Evolutionary conservation across 2,113 vertebrate species (phyloP), one percentile per base, ranked within the genome.

Genomic region (human (Homo sapiens)): DNA sequence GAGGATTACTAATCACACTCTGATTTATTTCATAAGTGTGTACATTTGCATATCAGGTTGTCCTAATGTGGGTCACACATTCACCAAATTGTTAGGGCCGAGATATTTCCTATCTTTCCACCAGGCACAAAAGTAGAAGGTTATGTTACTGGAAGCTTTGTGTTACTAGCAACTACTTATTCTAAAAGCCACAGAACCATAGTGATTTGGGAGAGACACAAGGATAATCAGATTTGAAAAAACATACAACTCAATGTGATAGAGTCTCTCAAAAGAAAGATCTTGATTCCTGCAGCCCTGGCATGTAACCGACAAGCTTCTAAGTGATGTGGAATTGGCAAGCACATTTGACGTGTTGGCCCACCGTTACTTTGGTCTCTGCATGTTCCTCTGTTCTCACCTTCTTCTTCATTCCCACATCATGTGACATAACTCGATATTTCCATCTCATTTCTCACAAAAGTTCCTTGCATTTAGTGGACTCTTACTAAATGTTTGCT

Each of bases 301-400:
- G 90, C 95, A 89, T 95, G 97, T 97, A 91, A 87, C 97, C 89
- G 92, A 89, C 89, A 96, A 92, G 85, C 97, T 97, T 95, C 92
- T 45, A 35, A 40, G 94, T 68, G 72, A 75, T 82, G 90, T 97
- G 85, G 90, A 81, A 43, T 23, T 89, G 88, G 73, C 85, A 70
- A 4, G 76, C 50, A 70, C 70, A 9, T 89, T 66, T 82, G 92
- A 84, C 50, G 4, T 87, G 59, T 87, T 86, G 89, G 68, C 78
- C 70, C 85, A 35, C 78, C 27, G 68, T 86, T 50, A 43, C 61
- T 59, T 45, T 72, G 27, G 50, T 84, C 95, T 94, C 0, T 92
- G 97, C 90, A 81, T 96, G 97, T 27, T 89, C 59, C 83, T 82
- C 61, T 89, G 68, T 93, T 76, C 72, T 91, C 86, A 70, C 66